A percentile compares a stretch with the other conserved stretches of the same genome.
These are phyloP conservation scores for Oncorhynchus keta DNA, from an alignment of 2,113 vertebrate species.

Conservation along the genomic window DNA sequence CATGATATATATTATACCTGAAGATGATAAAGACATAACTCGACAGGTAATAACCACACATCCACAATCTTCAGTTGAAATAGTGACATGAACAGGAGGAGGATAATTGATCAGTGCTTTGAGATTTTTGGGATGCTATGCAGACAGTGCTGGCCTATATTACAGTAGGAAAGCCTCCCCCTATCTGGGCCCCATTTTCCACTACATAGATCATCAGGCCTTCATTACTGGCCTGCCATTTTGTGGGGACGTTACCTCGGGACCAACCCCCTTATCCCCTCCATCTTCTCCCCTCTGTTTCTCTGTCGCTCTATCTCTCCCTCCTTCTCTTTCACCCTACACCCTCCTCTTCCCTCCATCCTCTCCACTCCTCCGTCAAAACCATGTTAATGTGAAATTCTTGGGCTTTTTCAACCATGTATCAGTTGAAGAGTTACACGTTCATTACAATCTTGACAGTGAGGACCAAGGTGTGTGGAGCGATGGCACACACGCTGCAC, in stretches of 20 bases:
- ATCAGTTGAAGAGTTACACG: conserved; percentile 48
- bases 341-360: conserved; percentile 1
- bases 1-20: background rate
- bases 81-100: background rate
- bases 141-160: conserved; percentile 22
- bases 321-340: background rate
- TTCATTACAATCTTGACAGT: conserved; percentile 61
- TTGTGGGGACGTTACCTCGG: conserved; percentile 32
- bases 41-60: background rate
- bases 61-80: background rate
- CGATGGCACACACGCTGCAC: conserved; percentile 41
- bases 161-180: background rate
- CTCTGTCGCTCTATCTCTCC: background rate
- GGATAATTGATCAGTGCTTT: background rate
- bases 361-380: background rate
- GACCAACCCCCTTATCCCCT: background rate
- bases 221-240: conserved; percentile 68
- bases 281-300: background rate
- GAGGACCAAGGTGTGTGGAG: conserved; percentile 36
- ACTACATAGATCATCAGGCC: conserved; percentile 56
- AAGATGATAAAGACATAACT: background rate
- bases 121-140: background rate
- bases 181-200: conserved; percentile 30
- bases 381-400: conserved; percentile 57
- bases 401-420: conserved; percentile 54